Percentiles rank a stretch among this genome's conserved stretches.
Evolutionary conservation across 2,113 vertebrate genomes (phyloP).

Genomic region (Microcebus ravelobensis): DNA sequence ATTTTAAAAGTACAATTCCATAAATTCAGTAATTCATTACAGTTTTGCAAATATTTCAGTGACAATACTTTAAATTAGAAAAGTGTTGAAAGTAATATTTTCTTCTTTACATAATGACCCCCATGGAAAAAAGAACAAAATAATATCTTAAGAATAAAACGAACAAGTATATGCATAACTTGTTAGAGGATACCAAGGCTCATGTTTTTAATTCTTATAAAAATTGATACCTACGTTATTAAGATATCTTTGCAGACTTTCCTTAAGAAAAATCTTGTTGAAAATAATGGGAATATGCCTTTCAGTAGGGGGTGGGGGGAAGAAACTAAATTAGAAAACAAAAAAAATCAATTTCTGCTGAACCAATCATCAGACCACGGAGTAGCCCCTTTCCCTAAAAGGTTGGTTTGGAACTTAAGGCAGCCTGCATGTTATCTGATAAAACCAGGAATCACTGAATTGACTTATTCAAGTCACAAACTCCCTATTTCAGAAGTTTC

Average conservation of each 20-base stretch:
- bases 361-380: neutral
- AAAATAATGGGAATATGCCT: neutral
- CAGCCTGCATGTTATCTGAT: neutral
- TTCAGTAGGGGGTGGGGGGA: neutral
- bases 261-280: neutral
- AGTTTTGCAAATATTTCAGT: conserved; percentile 1
- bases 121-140: neutral
- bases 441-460: neutral
- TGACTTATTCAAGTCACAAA: neutral
- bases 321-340: neutral
- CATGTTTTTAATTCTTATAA: neutral
- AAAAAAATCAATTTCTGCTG: neutral
- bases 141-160: neutral
- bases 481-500: neutral
- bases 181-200: neutral
- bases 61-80: neutral
- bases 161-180: neutral
- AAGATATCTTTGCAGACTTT: neutral
- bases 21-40: neutral
- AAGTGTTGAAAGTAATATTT: neutral
- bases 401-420: neutral
- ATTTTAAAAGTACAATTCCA: conserved; percentile 23
- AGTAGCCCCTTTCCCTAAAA: neutral
- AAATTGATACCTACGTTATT: neutral
- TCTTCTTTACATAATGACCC: neutral